phyloP scores from a whole-genome alignment of 2,888 invertebrate genomes.

The Phengaris arion region DNA sequence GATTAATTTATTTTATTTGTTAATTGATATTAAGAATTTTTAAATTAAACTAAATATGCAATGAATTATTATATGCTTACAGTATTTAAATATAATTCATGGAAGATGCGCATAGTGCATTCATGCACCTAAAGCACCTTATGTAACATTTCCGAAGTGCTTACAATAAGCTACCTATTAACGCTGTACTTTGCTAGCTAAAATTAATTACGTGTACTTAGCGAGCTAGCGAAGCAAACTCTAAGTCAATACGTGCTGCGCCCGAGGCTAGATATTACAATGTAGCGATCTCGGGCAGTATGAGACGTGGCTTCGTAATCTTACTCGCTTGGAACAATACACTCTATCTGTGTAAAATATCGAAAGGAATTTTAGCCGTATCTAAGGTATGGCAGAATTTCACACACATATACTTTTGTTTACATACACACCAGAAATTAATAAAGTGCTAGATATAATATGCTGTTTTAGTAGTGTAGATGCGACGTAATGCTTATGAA shows the following conservation, averaged over 20 bases:
- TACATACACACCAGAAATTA: too few species aligned
- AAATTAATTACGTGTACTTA: constrained; percentile 19
- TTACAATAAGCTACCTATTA: constrained; percentile 1
- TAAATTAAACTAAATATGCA: too few species aligned
- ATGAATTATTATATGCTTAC: too few species aligned
- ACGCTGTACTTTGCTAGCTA: not conserved
- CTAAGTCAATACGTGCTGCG: constrained; percentile 14
- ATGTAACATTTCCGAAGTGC: not conserved
- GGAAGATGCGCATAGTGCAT: not conserved
- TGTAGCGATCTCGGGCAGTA: not conserved
- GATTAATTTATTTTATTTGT: too few species aligned
- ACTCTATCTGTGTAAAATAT: constrained; percentile 1
- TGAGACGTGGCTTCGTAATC: not conserved
- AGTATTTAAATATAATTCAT: not conserved
- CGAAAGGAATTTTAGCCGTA: not conserved
- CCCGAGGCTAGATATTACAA: not conserved
- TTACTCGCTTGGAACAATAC: not conserved
- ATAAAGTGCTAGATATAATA: too few species aligned
- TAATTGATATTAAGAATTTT: too few species aligned
- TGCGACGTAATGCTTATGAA: too few species aligned
- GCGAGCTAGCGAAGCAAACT: constrained; percentile 10
- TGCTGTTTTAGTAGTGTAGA: too few species aligned
- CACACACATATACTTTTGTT: too few species aligned
- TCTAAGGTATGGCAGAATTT: not conserved
- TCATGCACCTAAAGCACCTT: not conserved